Conservation (phyloP, 2,797 vertebrate species). For the Phataginus tricuspis region DNA sequence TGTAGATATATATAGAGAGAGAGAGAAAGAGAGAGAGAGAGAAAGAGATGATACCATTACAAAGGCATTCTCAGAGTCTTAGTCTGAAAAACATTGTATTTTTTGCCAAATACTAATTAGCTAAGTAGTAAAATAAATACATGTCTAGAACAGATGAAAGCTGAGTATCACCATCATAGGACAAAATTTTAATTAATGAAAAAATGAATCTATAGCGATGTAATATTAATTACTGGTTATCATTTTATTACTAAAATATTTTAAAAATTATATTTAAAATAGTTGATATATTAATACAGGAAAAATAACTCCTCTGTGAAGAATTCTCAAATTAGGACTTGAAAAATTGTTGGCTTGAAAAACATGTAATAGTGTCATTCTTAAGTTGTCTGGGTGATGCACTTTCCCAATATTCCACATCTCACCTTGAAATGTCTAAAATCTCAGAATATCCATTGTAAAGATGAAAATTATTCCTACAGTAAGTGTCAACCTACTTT, state of each 20-base stretch:
- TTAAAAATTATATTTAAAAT: not conserved
- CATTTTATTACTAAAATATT: not conserved
- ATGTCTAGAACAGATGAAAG: not conserved
- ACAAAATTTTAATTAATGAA: not conserved
- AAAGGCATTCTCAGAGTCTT: not conserved
- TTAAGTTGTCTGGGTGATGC: not conserved
- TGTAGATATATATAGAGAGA: not conserved
- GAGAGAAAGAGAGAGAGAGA: not conserved
- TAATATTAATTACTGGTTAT: not conserved
- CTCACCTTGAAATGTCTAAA: not conserved
- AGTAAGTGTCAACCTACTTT: not conserved
- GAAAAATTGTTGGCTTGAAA: not conserved
- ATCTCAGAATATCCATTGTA: not conserved
- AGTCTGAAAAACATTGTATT: not conserved
- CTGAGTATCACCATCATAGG: not conserved
- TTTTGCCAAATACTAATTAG: not conserved
- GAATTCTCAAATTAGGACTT: not conserved
- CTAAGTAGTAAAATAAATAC: not conserved
- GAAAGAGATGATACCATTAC: not conserved
- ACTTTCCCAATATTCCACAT: not conserved
- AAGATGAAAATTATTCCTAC: not conserved
- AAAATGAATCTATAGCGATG: not conserved
- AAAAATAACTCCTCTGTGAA: not conserved
- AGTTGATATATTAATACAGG: not conserved
- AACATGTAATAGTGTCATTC: not conserved